Conservation (phyloP, 2,113 vertebrate species). For the Halcyon senegalensis region DNA sequence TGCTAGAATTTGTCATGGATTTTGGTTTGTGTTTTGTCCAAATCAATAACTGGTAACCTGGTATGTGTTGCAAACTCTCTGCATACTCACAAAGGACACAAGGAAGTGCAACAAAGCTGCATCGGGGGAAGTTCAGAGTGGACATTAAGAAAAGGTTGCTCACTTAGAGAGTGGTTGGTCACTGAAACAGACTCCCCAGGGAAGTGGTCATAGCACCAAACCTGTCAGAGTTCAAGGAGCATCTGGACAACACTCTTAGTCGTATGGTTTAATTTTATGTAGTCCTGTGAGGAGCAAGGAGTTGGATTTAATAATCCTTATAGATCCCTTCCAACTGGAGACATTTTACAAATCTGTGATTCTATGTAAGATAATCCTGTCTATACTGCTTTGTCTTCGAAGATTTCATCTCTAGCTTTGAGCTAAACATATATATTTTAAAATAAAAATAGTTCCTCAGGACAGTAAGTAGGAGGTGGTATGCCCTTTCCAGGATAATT, state of each 20-base stretch:
- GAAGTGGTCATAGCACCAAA: background rate
- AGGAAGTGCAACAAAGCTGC: background rate
- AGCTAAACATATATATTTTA: background rate
- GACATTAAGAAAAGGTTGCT: background rate
- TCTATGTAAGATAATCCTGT: background rate
- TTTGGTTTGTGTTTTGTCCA: background rate
- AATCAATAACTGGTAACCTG: background rate
- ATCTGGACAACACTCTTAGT: background rate
- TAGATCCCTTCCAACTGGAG: background rate
- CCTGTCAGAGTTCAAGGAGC: background rate
- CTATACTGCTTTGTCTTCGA: background rate
- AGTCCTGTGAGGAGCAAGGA: background rate
- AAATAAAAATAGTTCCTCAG: background rate
- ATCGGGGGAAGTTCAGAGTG: background rate
- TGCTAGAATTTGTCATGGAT: background rate
- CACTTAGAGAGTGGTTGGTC: background rate
- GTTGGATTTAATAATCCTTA: background rate
- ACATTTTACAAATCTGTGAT: background rate
- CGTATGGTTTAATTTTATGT: background rate
- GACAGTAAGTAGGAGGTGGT: background rate
- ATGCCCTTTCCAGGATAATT: background rate
- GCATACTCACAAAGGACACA: background rate
- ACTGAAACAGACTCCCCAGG: background rate
- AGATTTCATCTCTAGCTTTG: background rate
- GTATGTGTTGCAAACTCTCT: background rate